These are phyloP conservation scores for Neodon shergylaensis DNA, from an alignment of 2,113 vertebrate genomes.

Conservation along the genomic window DNA sequence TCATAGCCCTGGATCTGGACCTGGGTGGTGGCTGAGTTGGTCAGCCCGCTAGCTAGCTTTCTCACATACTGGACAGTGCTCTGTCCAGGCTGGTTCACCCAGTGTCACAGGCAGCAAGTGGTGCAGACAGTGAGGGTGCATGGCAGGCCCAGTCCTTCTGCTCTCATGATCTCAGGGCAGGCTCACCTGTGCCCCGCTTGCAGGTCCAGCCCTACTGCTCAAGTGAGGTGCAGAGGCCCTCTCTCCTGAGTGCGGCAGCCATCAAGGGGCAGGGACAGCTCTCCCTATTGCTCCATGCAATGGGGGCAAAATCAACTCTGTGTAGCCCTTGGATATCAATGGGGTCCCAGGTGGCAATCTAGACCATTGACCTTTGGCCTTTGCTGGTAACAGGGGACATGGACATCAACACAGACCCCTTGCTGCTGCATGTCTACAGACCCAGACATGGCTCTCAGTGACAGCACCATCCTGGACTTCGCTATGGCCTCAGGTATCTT, in stretches of 20 bases:
- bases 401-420: not conserved
- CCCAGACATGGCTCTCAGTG: not conserved
- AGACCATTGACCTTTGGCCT: not conserved
- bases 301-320: not conserved
- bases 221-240: no score
- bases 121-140: no score
- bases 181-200: no score
- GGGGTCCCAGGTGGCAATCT: not conserved
- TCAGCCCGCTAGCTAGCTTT: not conserved
- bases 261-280: not conserved
- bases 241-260: not conserved
- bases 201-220: no score
- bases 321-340: not conserved
- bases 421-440: not conserved
- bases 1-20: not conserved
- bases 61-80: no score
- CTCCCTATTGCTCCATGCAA: not conserved
- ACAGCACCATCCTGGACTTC: not conserved
- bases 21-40: not conserved
- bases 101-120: not conserved
- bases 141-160: no score
- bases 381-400: not conserved
- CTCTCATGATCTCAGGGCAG: no score
- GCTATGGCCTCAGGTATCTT: not conserved
- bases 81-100: not conserved